A percentile compares a stretch with the other conserved stretches of the same genome.
These are phyloP conservation scores for Myotis pilosus DNA, from an alignment of 2,797 vertebrate species.

Conservation along the genomic window DNA sequence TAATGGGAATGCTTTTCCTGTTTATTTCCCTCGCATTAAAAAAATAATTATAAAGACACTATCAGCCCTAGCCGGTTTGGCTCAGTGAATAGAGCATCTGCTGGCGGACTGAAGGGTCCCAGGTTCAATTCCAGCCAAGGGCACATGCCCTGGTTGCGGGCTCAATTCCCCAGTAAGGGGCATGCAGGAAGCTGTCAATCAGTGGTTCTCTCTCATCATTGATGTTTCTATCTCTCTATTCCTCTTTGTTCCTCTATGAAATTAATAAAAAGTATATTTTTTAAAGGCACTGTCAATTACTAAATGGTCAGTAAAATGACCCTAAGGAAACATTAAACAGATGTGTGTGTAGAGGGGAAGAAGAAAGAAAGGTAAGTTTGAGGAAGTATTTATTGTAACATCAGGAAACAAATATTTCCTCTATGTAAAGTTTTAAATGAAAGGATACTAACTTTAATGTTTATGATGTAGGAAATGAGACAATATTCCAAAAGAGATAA, in stretches of 20 bases:
- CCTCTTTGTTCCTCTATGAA: no score
- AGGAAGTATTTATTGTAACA: background rate
- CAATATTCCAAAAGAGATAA: background rate
- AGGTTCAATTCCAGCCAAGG: no score
- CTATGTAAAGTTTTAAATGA: background rate
- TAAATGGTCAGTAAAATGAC: background rate
- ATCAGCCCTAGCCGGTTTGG: background rate
- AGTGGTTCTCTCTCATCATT: no score
- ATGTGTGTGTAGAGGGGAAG: background rate
- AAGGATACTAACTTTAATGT: background rate
- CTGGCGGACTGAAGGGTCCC: no score
- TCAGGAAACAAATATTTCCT: conserved; percentile 2
- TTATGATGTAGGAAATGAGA: background rate
- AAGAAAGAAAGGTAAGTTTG: background rate
- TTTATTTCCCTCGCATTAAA: background rate
- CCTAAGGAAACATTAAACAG: background rate
- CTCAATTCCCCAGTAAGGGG: no score
- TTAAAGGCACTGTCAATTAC: background rate
- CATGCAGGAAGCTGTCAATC: no score
- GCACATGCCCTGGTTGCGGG: no score
- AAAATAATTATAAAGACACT: background rate
- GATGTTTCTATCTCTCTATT: no score
- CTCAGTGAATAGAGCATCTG: no score
- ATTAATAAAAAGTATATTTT: no score
- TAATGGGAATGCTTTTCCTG: background rate